phyloP scores from a whole-genome alignment of 2,888 invertebrate species.

The Pachycephus smyrnensis region DNA sequence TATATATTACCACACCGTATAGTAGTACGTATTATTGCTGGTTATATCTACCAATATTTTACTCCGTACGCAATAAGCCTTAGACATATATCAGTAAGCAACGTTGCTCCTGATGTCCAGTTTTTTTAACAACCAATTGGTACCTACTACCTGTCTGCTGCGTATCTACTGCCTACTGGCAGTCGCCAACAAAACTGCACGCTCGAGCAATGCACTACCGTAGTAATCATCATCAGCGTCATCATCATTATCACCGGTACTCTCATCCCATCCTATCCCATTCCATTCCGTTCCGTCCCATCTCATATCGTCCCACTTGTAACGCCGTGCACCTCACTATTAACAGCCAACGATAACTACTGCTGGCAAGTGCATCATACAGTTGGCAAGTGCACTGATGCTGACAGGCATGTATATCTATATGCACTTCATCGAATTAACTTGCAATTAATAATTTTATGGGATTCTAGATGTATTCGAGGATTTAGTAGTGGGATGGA shows the following conservation, averaged over 20 bases:
- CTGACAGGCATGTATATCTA: not conserved
- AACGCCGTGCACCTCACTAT: conserved; percentile 45
- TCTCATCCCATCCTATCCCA: conserved; percentile 33
- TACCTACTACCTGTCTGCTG: not conserved
- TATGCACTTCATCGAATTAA: not conserved
- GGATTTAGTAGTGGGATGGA: not conserved
- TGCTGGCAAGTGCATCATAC: conserved; percentile 51
- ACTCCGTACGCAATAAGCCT: conserved; percentile 41
- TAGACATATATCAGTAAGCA: conserved; percentile 43
- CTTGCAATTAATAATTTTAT: not conserved
- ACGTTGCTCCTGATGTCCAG: conserved; percentile 32
- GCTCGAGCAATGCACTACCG: conserved; percentile 47
- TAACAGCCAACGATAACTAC: conserved; percentile 52
- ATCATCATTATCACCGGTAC: conserved; percentile 62
- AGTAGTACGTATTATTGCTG: not conserved
- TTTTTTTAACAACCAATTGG: conserved; percentile 29
- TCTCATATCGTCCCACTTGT: conserved; percentile 48
- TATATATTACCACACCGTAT: not conserved
- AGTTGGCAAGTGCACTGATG: conserved; percentile 13
- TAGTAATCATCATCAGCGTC: conserved; percentile 61
- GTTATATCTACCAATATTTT: conserved; percentile 32
- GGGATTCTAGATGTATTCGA: not conserved
- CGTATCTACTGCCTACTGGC: conserved; percentile 19
- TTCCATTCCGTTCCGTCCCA: conserved; percentile 46
- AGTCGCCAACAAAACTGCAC: conserved; percentile 34